Conservation (phyloP, 2,113 vertebrate species). For the Mesocricetus auratus region DNA sequence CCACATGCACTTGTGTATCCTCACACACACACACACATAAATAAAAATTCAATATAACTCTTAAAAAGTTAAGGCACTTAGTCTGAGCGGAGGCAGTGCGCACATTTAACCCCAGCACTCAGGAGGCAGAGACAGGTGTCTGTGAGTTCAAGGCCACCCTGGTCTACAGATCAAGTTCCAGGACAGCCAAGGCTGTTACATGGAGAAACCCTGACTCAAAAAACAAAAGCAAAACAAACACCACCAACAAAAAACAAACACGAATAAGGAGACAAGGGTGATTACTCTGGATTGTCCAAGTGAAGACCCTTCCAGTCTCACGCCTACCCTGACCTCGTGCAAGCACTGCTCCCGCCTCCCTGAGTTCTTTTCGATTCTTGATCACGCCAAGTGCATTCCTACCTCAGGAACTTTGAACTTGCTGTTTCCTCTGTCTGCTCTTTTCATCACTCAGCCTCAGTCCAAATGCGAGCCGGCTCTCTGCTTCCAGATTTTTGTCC, state of each 20-base stretch:
- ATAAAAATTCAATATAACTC: not conserved
- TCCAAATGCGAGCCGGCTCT: slow-evolving; percentile 29
- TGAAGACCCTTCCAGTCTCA: not conserved
- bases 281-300: not conserved
- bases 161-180: not conserved
- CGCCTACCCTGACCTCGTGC: not conserved
- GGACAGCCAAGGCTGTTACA: not conserved
- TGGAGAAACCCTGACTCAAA: not conserved
- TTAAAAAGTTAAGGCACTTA: not conserved
- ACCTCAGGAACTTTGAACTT: slow-evolving; percentile 66
- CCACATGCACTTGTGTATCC: not conserved
- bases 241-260: not conserved
- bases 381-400: not conserved
- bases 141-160: not conserved
- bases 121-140: not conserved
- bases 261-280: not conserved
- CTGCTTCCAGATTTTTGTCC: slow-evolving; percentile 68
- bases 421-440: slow-evolving; percentile 23
- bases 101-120: not conserved
- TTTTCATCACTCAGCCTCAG: slow-evolving; percentile 52
- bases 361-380: not conserved
- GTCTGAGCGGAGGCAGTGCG: not conserved
- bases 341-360: not conserved
- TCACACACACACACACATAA: not conserved
- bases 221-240: not conserved